Conservation (phyloP, 1,140 invertebrate genomes). For the Saccostrea cuccullata region DNA sequence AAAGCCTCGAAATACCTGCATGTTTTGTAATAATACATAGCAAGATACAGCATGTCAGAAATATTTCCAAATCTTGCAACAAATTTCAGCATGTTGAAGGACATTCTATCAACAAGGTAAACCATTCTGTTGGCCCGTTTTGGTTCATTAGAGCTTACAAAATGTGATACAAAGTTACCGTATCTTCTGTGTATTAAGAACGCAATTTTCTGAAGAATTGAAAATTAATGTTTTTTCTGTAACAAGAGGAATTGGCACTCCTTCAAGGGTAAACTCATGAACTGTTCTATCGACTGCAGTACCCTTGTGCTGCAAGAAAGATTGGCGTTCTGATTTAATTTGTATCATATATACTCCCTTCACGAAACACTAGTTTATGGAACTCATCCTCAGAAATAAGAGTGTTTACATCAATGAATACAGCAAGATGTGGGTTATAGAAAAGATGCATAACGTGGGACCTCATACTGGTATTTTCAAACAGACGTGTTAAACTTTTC, state of each 20-base stretch:
- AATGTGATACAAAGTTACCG: no score
- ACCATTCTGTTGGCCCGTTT: background rate
- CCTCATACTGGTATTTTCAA: background rate
- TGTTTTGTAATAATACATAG: constrained; percentile 8
- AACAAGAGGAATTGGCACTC: background rate
- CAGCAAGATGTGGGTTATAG: background rate
- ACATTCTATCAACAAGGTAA: background rate
- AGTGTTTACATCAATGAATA: background rate
- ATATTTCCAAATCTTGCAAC: background rate
- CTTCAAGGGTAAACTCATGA: background rate
- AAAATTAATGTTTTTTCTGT: no score
- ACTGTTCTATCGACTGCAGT: background rate
- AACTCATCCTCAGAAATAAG: background rate
- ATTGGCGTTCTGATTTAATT: background rate
- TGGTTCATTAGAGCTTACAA: background rate
- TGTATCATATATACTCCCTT: background rate
- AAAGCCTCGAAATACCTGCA: background rate
- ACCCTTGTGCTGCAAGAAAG: background rate
- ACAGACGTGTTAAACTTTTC: background rate
- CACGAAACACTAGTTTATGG: background rate
- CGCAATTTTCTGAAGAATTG: background rate
- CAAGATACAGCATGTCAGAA: background rate
- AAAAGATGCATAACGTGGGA: background rate
- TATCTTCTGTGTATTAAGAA: background rate
- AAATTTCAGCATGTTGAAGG: background rate